A percentile compares a stretch with the other conserved stretches of the same genome.
These are phyloP conservation scores for Chromobotia macracanthus DNA, from an alignment of 2,797 vertebrate species.

Conservation along the genomic window DNA sequence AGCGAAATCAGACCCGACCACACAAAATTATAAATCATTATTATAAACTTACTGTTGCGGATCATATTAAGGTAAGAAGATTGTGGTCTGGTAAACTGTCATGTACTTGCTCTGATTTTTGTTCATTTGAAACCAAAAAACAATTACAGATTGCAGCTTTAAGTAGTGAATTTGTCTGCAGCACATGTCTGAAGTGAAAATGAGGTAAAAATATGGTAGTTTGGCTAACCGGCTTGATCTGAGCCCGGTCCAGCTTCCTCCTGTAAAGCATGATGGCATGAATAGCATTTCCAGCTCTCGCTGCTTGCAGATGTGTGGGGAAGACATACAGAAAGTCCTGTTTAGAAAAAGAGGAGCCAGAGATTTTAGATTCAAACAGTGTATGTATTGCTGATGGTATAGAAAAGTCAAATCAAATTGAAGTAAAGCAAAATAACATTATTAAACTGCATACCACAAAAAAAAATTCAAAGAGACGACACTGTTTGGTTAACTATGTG, in stretches of 20 bases:
- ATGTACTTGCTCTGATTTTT: no score
- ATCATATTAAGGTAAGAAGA: no score
- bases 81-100: no score
- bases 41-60: no score
- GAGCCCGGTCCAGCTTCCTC: conserved; percentile 91
- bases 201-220: not conserved
- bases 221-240: conserved; percentile 87
- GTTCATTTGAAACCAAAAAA: no score
- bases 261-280: conserved; percentile 92
- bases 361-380: not conserved
- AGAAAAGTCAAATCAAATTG: not conserved
- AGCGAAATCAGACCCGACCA: no score
- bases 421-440: not conserved
- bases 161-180: not conserved
- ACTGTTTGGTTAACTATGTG: no score
- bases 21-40: no score
- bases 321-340: conserved; percentile 89
- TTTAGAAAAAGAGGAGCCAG: not conserved
- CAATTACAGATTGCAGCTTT: not conserved
- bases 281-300: conserved; percentile 91
- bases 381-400: not conserved
- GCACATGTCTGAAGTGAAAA: not conserved
- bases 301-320: conserved; percentile 88
- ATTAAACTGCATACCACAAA: not conserved
- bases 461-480: no score